Percentiles rank a stretch among this genome's conserved stretches.
Conservation (phyloP, 2,113 vertebrate genomes). For the Odocoileus virginianus region DNA sequence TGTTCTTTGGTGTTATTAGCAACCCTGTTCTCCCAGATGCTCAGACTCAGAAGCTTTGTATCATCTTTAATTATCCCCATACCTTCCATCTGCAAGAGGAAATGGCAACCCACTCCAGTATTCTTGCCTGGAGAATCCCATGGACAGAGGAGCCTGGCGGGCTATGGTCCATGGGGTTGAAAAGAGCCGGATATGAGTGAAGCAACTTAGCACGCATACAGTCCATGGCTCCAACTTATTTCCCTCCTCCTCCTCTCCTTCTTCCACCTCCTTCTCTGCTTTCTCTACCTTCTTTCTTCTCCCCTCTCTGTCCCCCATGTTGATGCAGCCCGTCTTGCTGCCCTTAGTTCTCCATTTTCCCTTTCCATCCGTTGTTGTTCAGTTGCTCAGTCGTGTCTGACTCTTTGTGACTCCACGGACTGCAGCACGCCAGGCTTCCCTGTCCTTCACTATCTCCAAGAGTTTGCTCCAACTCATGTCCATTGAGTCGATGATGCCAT, state of each 20-base stretch:
- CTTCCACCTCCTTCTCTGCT: rapidly evolving
- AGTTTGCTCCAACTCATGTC: background rate
- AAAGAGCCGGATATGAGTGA: background rate
- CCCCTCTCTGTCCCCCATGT: rapidly evolving
- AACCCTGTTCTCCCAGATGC: background rate
- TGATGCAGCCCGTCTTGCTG: background rate
- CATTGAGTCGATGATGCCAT: background rate
- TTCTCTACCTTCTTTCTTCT: too few relatives aligned
- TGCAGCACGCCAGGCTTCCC: background rate
- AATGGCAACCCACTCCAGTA: background rate
- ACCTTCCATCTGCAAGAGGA: background rate
- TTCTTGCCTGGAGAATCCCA: background rate
- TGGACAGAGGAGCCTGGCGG: background rate
- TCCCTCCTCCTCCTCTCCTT: background rate
- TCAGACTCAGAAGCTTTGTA: background rate
- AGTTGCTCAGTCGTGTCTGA: background rate
- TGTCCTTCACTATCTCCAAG: background rate
- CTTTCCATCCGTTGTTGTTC: background rate
- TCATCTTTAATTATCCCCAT: background rate
- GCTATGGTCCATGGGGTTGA: background rate
- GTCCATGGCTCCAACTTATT: background rate
- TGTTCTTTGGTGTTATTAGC: rapidly evolving
- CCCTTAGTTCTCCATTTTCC: background rate
- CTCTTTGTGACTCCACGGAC: background rate
- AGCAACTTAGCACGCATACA: rapidly evolving